These are phyloP conservation scores for Augiades crinisus DNA, from an alignment of 2,888 invertebrate species.

Conservation along the genomic window DNA sequence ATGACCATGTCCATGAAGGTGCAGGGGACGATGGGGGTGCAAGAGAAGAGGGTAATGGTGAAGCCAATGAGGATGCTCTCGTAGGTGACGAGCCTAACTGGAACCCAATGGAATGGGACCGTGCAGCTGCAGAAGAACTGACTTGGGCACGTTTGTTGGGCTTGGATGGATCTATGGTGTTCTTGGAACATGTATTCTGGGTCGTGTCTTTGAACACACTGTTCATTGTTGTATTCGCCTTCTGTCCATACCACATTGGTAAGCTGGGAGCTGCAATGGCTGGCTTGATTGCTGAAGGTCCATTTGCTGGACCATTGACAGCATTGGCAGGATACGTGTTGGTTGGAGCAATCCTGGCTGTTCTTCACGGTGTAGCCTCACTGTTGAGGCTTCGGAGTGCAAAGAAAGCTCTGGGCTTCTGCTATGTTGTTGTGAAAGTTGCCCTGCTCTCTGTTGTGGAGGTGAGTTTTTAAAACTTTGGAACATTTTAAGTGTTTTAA, in stretches of 20 bases:
- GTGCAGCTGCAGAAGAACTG: conserved; percentile 97
- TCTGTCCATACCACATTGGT: conserved; percentile 97
- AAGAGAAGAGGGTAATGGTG: conserved; percentile 61
- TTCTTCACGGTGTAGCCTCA: conserved; percentile 92
- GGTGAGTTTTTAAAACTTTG: conserved; percentile 83
- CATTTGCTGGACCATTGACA: conserved; percentile 96
- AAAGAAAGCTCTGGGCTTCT: conserved; percentile 93
- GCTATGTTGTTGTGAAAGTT: conserved; percentile 94
- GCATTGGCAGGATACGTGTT: conserved; percentile 96
- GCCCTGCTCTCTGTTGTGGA: conserved; percentile 97
- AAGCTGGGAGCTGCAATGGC: conserved; percentile 88
- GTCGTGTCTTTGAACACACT: conserved; percentile 98
- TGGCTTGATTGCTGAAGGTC: conserved; percentile 81
- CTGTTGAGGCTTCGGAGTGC: conserved; percentile 90
- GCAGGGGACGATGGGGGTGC: conserved; percentile 54
- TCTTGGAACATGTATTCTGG: conserved; percentile 99
- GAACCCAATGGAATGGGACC: conserved; percentile 99
- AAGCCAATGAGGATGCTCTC: conserved; percentile 75
- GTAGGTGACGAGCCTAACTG: conserved; percentile 93
- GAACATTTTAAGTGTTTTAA: too few relatives aligned
- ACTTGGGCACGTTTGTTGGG: conserved; percentile 99
- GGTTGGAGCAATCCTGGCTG: conserved; percentile 90
- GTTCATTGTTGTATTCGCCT: conserved; percentile 98
- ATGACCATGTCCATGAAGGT: conserved; percentile 66
- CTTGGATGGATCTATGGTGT: conserved; percentile 97